Percentiles rank a stretch among this genome's conserved stretches.
These are phyloP conservation scores for Choristoneura rosaceana DNA, from an alignment of 2,888 invertebrate species.

Conservation along the genomic window DNA sequence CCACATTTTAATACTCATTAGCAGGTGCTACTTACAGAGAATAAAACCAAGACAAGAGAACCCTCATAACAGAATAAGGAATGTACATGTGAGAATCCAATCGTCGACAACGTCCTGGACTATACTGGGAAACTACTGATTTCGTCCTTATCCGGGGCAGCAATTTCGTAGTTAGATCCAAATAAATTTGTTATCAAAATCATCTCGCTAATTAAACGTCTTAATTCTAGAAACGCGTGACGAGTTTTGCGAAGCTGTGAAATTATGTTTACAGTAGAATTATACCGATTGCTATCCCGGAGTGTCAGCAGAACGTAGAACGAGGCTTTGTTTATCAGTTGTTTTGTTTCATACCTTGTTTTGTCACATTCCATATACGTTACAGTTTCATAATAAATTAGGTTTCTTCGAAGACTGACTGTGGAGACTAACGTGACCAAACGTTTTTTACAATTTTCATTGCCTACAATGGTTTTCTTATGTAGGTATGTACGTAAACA, in stretches of 20 bases:
- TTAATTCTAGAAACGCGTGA: conserved; percentile 66
- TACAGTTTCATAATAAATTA: conserved; percentile 70
- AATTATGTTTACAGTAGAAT: conserved; percentile 52
- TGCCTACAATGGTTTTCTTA: conserved; percentile 62
- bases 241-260: conserved; percentile 64
- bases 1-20: conserved; percentile 1
- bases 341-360: conserved; percentile 54
- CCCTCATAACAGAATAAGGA: conserved; percentile 34
- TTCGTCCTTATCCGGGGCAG: conserved; percentile 81
- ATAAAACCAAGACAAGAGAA: conserved; percentile 13
- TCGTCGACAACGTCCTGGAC: conserved; percentile 54
- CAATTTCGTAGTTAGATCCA: conserved; percentile 75
- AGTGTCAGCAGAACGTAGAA: conserved; percentile 53
- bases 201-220: conserved; percentile 69
- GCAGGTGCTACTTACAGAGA: conserved; percentile 10
- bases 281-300: conserved; percentile 66
- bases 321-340: conserved; percentile 16
- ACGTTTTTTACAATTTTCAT: conserved; percentile 47
- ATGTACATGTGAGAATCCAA: conserved; percentile 36
- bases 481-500: conserved; percentile 70
- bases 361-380: conserved; percentile 74
- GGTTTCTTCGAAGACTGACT: conserved; percentile 82
- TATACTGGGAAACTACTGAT: conserved; percentile 62
- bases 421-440: conserved; percentile 75
- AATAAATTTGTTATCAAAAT: conserved; percentile 69